phyloP scores from a whole-genome alignment of 2,888 invertebrate genomes.

The Cataglyphis altisquamis region DNA sequence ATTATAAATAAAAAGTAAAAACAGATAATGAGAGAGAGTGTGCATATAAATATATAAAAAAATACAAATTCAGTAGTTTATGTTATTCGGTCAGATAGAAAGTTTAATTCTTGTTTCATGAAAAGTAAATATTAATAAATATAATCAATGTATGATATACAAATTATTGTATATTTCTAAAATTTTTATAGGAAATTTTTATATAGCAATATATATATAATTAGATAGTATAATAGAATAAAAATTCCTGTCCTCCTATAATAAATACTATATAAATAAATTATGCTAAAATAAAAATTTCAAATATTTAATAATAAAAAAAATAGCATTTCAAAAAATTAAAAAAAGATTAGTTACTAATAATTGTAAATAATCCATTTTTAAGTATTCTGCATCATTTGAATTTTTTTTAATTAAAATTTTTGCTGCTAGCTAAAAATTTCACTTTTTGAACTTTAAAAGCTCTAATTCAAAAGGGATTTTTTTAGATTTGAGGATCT shows the following conservation, averaged over 20 bases:
- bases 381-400: neutral
- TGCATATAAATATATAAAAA: neutral
- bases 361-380: neutral
- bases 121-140: slow-evolving; percentile 6
- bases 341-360: neutral
- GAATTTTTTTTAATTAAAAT: neutral
- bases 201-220: neutral
- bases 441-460: neutral
- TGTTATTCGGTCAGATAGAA: neutral
- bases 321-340: neutral
- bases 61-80: neutral
- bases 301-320: neutral
- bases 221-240: neutral
- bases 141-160: neutral
- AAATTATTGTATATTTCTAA: neutral
- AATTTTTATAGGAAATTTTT: neutral
- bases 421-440: neutral
- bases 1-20: neutral
- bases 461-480: neutral
- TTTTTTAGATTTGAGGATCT: slow-evolving; percentile 68
- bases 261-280: neutral
- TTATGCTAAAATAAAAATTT: neutral
- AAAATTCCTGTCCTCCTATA: neutral
- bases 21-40: neutral
- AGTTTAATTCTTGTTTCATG: neutral